Conservation (phyloP, 2,113 vertebrate genomes). For the Equus przewalskii region DNA sequence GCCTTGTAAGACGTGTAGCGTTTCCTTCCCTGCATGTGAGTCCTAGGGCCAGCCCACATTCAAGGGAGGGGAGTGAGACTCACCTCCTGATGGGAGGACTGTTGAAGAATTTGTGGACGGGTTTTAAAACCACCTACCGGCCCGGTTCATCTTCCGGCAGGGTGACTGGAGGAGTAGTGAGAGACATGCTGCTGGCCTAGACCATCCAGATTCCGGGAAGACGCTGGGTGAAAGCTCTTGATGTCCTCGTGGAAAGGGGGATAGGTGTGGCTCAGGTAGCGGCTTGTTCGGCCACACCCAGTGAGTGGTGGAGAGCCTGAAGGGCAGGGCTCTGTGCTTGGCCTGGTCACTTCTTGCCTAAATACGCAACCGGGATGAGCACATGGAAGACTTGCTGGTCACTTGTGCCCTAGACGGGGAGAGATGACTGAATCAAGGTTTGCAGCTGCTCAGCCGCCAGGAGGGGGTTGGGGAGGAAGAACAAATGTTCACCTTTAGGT, state of each 20-base stretch:
- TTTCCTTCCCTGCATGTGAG: neutral
- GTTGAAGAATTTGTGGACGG: neutral
- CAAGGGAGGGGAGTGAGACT: neutral
- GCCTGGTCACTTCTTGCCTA: neutral
- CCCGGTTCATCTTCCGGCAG: neutral
- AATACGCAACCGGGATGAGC: neutral
- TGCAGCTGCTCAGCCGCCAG: rapidly evolving
- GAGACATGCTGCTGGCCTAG: neutral
- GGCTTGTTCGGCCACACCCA: neutral
- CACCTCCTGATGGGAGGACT: neutral
- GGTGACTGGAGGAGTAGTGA: neutral
- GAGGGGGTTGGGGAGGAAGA: neutral
- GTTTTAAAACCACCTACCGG: neutral
- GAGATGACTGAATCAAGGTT: neutral
- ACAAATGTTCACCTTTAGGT: neutral
- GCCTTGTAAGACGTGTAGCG: neutral
- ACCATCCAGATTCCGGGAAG: neutral
- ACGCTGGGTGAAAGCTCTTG: neutral
- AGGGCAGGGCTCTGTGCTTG: neutral
- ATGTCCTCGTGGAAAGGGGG: neutral
- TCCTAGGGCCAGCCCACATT: neutral
- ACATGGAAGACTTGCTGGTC: neutral
- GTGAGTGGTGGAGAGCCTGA: neutral
- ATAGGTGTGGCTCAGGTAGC: neutral
- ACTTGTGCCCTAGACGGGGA: neutral